These are phyloP conservation scores for Thymelicus lineola DNA, from an alignment of 2,888 invertebrate genomes.

Conservation along the genomic window DNA sequence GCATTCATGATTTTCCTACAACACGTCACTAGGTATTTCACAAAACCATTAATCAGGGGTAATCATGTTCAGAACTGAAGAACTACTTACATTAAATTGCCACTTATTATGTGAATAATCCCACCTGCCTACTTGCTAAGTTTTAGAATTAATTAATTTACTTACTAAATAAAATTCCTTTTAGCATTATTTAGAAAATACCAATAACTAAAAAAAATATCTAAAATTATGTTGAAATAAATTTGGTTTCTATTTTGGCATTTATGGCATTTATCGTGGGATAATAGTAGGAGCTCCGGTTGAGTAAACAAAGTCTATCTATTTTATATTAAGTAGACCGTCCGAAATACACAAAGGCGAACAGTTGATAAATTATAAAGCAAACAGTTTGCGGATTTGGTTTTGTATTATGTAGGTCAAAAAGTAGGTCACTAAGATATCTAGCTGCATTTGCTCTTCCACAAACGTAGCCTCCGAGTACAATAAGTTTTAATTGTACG, in stretches of 20 bases:
- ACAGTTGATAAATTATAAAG: constrained; percentile 35
- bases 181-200: too few relatives aligned
- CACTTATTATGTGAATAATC: not conserved
- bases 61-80: not conserved
- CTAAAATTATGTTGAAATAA: not conserved
- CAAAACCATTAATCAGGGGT: not conserved
- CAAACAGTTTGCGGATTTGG: constrained; percentile 41
- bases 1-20: constrained; percentile 5
- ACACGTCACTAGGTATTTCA: not conserved
- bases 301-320: too few relatives aligned
- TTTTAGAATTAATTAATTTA: not conserved
- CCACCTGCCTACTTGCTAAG: not conserved
- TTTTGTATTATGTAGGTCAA: constrained; percentile 58
- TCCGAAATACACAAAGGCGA: constrained; percentile 10
- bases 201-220: too few relatives aligned
- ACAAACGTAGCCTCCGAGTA: constrained; percentile 19
- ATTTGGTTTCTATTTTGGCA: not conserved
- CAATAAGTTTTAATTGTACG: constrained; percentile 39
- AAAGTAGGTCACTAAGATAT: constrained; percentile 66
- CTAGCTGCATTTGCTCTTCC: constrained; percentile 45
- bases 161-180: too few relatives aligned
- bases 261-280: too few relatives aligned
- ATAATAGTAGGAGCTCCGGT: too few relatives aligned
- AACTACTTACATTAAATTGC: too few relatives aligned
- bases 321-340: too few relatives aligned